Percentiles rank a stretch among this genome's conserved stretches.
Evolutionary conservation across 2,888 invertebrate species (phyloP).

Genomic region (Drosophila phalerata): DNA sequence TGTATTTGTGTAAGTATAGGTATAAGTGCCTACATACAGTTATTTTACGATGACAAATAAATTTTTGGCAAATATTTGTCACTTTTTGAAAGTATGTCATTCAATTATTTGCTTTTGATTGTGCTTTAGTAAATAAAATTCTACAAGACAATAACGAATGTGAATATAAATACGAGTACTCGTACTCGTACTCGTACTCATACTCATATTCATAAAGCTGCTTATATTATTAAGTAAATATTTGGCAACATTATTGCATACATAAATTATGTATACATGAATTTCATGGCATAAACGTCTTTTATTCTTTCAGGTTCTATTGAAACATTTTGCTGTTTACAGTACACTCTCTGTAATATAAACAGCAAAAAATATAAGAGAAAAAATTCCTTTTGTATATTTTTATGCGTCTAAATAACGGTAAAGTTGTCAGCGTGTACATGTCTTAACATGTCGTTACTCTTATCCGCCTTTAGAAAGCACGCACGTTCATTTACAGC

Average conservation of each 20-base stretch:
- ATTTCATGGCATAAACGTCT: slow-evolving; percentile 10
- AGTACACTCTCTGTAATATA: background rate
- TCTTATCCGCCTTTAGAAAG: slow-evolving; percentile 42
- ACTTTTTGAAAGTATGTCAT: slow-evolving; percentile 58
- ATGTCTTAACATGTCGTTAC: slow-evolving; percentile 13
- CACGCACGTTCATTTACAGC: slow-evolving; percentile 42
- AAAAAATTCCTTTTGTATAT: slow-evolving; percentile 21
- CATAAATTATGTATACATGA: slow-evolving; percentile 14
- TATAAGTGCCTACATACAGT: background rate
- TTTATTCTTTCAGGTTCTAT: background rate
- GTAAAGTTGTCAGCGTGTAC: slow-evolving; percentile 9
- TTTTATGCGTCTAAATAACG: slow-evolving; percentile 23
- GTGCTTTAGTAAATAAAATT: slow-evolving; percentile 37
- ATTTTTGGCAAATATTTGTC: slow-evolving; percentile 59
- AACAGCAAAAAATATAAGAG: background rate
- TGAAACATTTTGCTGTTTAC: background rate
- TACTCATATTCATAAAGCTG: background rate
- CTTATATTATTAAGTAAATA: slow-evolving; percentile 41
- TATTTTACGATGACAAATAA: slow-evolving; percentile 37
- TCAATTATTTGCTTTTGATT: slow-evolving; percentile 53
- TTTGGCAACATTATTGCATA: slow-evolving; percentile 43
- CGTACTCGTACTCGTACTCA: slow-evolving; percentile 3
- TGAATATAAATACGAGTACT: background rate
- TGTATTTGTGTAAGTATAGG: background rate
- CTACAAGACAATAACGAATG: slow-evolving; percentile 35